Conservation (phyloP, 1,140 invertebrate species). For the Cyclargus thomasi region DNA sequence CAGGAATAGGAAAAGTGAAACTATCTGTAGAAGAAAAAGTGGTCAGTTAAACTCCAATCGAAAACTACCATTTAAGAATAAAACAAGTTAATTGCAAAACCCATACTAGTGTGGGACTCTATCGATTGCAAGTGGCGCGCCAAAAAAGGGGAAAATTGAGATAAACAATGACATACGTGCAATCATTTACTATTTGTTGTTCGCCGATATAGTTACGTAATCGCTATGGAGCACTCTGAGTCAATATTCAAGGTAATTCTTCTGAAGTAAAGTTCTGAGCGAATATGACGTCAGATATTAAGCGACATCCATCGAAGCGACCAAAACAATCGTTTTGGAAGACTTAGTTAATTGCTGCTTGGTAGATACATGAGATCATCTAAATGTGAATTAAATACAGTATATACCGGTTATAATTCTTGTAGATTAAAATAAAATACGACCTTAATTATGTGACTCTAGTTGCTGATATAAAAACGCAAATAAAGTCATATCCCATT, state of each 20-base stretch:
- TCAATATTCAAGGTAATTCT: not conserved
- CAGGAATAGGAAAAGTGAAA: too few species aligned
- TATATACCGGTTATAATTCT: not conserved
- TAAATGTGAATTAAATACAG: not conserved
- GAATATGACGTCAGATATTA: not conserved
- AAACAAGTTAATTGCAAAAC: not conserved
- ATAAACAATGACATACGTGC: not conserved
- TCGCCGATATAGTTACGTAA: not conserved
- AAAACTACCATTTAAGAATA: not conserved
- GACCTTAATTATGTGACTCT: too few species aligned
- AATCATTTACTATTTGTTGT: conserved; percentile 1
- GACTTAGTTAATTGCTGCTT: not conserved
- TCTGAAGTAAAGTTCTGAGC: not conserved
- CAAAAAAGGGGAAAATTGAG: conserved; percentile 7
- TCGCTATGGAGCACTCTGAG: not conserved
- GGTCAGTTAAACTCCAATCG: too few species aligned
- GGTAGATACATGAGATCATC: not conserved
- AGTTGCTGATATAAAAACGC: too few species aligned
- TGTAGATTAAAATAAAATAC: too few species aligned
- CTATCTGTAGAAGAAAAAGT: too few species aligned
- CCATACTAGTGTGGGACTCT: not conserved
- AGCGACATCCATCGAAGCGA: not conserved
- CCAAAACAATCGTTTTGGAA: not conserved
- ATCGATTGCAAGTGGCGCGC: not conserved
- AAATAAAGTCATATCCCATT: too few species aligned